Base-by-base conservation (phyloP, 2,797 vertebrate genomes). In the Poecilia picta region DNA sequence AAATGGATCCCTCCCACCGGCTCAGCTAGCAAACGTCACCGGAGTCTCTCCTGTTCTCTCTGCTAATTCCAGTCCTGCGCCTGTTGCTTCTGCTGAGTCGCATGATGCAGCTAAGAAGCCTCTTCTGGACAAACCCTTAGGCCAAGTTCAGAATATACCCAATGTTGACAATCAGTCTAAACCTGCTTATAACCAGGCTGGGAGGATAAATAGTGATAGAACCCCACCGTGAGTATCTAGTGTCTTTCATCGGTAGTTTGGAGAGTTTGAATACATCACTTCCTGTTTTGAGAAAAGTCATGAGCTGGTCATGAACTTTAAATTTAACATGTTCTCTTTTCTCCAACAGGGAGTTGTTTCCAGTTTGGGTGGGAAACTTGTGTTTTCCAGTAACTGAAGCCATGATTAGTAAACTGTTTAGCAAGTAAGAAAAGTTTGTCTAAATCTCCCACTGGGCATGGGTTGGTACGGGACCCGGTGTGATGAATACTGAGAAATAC, bases 341-440 rank as follows among this genome's bases (percentile, higher is more conserved):
- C 79, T 80, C 73, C 49, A 25, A 73, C 90, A 97, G 96, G 75
- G 95, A 94, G 73, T 83, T 97, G 49, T 97, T 96, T 88, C 96
- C 96, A 49, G 57, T 97, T 74, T 97, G 96, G 96, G 95, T 97
- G 49, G 96, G 96, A 36, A 96, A 96, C 87, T 49, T 97, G 81
- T 51, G 82, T 53, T 5, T 76, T 49, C 74, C 88, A 5, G 79
- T 95, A 43, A 82, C 92, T 0, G 95, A 94, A 49, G 4, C 78
- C 2, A 43, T 71, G 23, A 28, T 97, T 43, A 71, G 51, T 12
- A 71, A 88, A 8, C 43, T 95, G 43, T 97, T 97, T 81, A 91
- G 47, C 72, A 84, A 75, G 96, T 97, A 85, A 94, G 93, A 74
- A 0, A 2, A 45, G 0, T 1, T 18, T 46, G 2, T 41, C 7